Conservation (phyloP, 2,797 vertebrate genomes). For the Dermochelys coriacea region DNA sequence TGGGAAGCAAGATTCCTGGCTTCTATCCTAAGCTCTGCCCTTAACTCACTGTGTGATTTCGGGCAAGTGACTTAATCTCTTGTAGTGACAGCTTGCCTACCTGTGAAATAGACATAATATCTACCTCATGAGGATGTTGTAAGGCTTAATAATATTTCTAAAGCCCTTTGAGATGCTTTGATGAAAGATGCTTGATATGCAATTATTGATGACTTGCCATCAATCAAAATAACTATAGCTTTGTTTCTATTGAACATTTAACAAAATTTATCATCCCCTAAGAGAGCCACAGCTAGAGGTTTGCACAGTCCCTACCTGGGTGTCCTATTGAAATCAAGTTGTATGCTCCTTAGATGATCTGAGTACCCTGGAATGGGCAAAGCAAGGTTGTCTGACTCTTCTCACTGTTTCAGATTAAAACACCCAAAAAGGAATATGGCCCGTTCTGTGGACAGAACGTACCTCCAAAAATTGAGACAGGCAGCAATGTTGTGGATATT, state of each 20-base stretch:
- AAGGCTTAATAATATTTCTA: background rate
- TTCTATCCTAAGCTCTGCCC: background rate
- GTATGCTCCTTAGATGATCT: background rate
- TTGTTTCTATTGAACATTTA: background rate
- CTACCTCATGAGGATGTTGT: background rate
- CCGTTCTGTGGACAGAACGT: conserved; percentile 84
- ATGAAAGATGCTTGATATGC: background rate
- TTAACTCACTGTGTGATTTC: rapidly evolving
- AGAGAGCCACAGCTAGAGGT: background rate
- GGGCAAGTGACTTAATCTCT: background rate
- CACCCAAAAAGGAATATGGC: conserved; percentile 79
- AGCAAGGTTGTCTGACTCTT: background rate
- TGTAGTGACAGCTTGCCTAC: background rate
- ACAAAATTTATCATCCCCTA: background rate
- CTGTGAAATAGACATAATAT: background rate
- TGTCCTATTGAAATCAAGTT: background rate
- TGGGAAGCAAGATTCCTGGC: background rate
- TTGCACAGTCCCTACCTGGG: background rate
- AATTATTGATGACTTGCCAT: background rate
- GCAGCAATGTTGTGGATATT: conserved; percentile 80
- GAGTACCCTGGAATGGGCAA: background rate
- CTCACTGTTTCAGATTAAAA: conserved; percentile 79
- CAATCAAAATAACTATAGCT: background rate
- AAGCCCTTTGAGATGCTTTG: background rate
- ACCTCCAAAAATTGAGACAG: conserved; percentile 83